Evolutionary conservation across 2,797 vertebrate genomes (phyloP), one percentile per base, ranked within the genome.

Genomic region (Paguma larvata): DNA sequence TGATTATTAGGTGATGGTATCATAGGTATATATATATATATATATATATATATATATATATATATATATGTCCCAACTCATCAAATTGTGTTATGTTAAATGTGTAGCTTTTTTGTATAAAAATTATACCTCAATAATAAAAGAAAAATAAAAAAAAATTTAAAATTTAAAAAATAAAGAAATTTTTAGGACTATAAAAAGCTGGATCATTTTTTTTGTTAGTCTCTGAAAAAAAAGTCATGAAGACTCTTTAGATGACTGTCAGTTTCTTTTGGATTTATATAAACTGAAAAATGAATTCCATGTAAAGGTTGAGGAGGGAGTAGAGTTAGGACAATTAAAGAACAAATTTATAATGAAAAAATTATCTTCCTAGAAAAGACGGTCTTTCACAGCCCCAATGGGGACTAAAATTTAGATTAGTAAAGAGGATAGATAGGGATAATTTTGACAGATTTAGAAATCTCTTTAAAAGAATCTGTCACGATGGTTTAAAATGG

Each of bases 181-280:
- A 84, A 77, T 44, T 34, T 68, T 77, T 87, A 19, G 23, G 34
- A 63, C 32, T 59, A 19, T n/a, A 90, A 95, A 91, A 79, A 13
- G 44, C 4, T 86, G n/a, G 38, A 65, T 12, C 27, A 38, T n/a
- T 30, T 51, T 70, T 92, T 93, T 67, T 89, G 68, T 73, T 53
- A 93, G 67, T n/a, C 10, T 93, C 8, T 83, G 32, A 53, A 18
- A 65, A 92, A 92, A 82, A 83, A 53, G 16, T 32, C 53, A 56
- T 30, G 56, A 79, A 19, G 56, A 1, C 11, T 46, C 53, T 59
- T 59, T 1, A 27, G 41, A 88, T 34, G 25, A 94, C 63, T 67
- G 41, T 84, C 18, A 56, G 38, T 95, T 89, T 94, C n/a, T 63
- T 25, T 41, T 78, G 68, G 19, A 79, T 83, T 84, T 79, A 91